phyloP scores from a whole-genome alignment of 2,888 invertebrate species.

The Noctua janthe region DNA sequence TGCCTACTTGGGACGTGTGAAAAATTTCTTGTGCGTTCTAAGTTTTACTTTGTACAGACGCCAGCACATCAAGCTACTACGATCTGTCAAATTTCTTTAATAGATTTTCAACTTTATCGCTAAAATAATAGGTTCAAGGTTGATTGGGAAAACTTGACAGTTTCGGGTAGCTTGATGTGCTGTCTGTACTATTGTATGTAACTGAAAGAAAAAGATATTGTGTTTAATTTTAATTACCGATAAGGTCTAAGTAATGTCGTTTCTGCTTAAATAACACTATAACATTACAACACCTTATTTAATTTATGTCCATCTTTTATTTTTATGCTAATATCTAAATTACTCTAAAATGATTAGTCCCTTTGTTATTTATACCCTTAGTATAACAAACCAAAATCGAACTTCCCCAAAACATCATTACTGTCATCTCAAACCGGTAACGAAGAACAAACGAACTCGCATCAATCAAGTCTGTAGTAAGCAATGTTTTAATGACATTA shows the following conservation, averaged over 20 bases:
- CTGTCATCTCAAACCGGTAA: conserved; percentile 64
- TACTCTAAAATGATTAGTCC: too few relatives aligned
- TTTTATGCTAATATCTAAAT: not conserved
- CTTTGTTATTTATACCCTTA: not conserved
- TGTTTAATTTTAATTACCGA: not conserved
- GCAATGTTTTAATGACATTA: conserved; percentile 85
- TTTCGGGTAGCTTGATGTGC: too few relatives aligned
- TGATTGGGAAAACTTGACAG: too few relatives aligned
- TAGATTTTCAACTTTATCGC: too few relatives aligned
- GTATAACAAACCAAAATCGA: conserved; percentile 20
- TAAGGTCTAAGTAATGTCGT: not conserved
- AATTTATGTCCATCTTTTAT: not conserved
- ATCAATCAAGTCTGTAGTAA: conserved; percentile 79
- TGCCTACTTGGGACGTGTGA: not conserved
- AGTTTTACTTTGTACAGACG: not conserved
- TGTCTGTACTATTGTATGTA: not conserved
- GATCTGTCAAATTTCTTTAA: too few relatives aligned
- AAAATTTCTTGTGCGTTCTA: not conserved
- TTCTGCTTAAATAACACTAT: not conserved
- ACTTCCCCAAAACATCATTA: conserved; percentile 66
- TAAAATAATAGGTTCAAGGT: too few relatives aligned
- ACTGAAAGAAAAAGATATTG: not conserved
- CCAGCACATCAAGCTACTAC: too few relatives aligned
- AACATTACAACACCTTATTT: not conserved
- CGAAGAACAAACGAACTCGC: conserved; percentile 77